Conservation (phyloP, 2,888 invertebrate species). For the Reticulitermes lucifugus region DNA sequence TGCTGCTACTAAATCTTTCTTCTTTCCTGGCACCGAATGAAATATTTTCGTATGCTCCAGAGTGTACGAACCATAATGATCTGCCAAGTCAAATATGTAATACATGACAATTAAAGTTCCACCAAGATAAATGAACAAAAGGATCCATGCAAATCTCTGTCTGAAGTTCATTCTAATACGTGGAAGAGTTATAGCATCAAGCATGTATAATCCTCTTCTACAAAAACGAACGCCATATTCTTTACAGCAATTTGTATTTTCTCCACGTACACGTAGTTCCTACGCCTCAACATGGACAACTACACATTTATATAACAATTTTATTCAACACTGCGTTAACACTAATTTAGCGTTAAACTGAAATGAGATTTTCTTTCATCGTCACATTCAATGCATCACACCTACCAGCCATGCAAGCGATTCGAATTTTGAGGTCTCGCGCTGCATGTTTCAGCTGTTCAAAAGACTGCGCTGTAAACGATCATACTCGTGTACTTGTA, state of each 20-base stretch:
- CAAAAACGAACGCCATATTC: not conserved
- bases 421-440: conserved; percentile 26
- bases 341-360: too few relatives aligned
- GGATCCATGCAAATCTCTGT: conserved; percentile 32
- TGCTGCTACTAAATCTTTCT: conserved; percentile 16
- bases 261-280: too few relatives aligned
- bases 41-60: conserved; percentile 20
- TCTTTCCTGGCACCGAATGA: conserved; percentile 20
- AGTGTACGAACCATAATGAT: conserved; percentile 33
- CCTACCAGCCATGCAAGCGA: not conserved
- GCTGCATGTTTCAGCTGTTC: conserved; percentile 19
- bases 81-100: conserved; percentile 32
- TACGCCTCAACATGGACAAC: too few relatives aligned
- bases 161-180: conserved; percentile 35
- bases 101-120: conserved; percentile 27
- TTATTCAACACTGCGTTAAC: too few relatives aligned
- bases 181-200: not conserved
- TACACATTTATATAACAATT: too few relatives aligned
- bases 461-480: not conserved
- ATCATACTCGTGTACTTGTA: too few relatives aligned
- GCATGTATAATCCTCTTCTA: not conserved
- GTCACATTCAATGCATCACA: too few relatives aligned
- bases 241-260: not conserved
- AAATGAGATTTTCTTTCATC: too few relatives aligned
- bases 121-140: conserved; percentile 36